Evolutionary conservation across 2,113 vertebrate species (phyloP), one percentile per base, ranked within the genome.

Genomic region (Chionomys nivalis): DNA sequence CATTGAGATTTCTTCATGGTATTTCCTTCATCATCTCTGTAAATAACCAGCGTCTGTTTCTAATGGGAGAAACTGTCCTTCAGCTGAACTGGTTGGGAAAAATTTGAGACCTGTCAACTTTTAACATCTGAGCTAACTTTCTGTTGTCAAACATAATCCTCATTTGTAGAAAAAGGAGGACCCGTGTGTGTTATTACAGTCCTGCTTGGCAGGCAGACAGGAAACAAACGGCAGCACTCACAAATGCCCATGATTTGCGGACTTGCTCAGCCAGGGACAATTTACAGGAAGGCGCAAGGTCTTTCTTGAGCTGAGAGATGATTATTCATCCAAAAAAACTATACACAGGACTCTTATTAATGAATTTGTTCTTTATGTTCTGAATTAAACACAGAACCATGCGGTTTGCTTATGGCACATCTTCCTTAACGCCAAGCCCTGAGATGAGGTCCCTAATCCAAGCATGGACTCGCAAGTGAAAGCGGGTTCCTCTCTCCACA

Each of bases 91-190:
- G 55, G 23, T 17, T 73, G 39, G 26, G 31, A 73, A 66, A 90
- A 58, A 87, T 26, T 31, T 82, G 58, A 96, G 75, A 72, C 36
- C 58, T 85, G 49, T 65, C 66, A 77, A 78, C 73, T 79, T 82
- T 72, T 72, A 89, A 87, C 89, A 58, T 88, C 83, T 76, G 83
- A 88, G 49, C 24, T 89, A 70, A 81, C 63, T 87, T 93, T 86
- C 82, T 85, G 26, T 96, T 89, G 49, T 91, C 77, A 95, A 89
- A 89, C 61, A 86, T 16, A 94, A 13, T 31, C 31, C 82, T 39
- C 36, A 68, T 75, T 70, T 90, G 24, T 63, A 73, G 66, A 88
- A 83, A 89, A 86, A 39, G 39, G 73, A 96, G 68, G 42, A 78
- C 36, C 87, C 55, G 0, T 75, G 52, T 68, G 87, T 47, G 17